A percentile compares a stretch with the other conserved stretches of the same genome.
Evolutionary conservation across 1,140 invertebrate species (phyloP).

Genomic region (Stratiolaelaps scimitus): DNA sequence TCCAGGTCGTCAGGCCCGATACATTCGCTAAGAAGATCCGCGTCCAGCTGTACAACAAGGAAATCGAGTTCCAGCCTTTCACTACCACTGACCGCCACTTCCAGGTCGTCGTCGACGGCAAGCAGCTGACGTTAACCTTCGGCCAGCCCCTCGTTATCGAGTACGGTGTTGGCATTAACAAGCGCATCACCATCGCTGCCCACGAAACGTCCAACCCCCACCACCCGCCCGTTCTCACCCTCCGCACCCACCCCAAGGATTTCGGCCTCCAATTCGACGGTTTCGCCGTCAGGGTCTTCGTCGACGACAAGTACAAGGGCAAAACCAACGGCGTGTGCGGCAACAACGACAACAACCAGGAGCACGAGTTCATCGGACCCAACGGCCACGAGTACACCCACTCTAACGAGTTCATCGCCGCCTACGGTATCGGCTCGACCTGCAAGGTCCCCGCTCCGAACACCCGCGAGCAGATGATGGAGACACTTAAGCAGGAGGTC

Average conservation of each 20-base stretch:
- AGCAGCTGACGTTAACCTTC: background rate
- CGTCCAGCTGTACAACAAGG: background rate
- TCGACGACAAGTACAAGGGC: conserved; percentile 11
- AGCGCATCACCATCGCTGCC: background rate
- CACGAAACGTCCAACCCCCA: background rate
- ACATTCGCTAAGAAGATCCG: background rate
- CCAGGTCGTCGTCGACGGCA: background rate
- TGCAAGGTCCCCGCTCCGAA: background rate
- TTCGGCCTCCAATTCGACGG: background rate
- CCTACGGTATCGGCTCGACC: conserved; percentile 4
- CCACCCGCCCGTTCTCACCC: background rate
- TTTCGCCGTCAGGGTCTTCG: background rate
- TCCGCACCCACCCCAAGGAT: background rate
- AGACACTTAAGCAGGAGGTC: conserved; percentile 9
- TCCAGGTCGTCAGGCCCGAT: background rate
- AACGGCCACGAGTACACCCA: conserved; percentile 8
- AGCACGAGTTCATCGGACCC: conserved; percentile 16
- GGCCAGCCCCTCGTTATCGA: background rate
- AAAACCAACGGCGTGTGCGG: background rate
- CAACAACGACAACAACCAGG: background rate
- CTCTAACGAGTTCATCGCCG: conserved; percentile 21
- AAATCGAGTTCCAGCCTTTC: background rate
- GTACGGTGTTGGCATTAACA: background rate
- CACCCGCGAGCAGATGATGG: conserved; percentile 1
- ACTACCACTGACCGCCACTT: background rate